phyloP scores from a whole-genome alignment of 2,113 vertebrate species.

The Porphyrio hochstetteri region DNA sequence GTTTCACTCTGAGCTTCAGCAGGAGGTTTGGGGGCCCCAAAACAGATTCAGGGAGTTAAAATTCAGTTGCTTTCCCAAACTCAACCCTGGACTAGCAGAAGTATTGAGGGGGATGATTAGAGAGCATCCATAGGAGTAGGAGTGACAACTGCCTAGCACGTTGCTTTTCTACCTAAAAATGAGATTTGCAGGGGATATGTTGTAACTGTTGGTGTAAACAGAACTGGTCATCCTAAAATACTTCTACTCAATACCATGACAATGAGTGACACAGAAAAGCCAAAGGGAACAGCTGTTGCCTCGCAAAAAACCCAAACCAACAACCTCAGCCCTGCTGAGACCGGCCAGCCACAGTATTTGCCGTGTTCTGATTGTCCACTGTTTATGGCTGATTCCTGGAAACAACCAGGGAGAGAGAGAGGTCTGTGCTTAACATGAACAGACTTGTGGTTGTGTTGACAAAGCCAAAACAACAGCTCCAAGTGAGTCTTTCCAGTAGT shows the following conservation, averaged over 20 bases:
- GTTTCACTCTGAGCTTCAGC: constrained; percentile 43
- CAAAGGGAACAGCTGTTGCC: neutral
- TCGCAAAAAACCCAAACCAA: neutral
- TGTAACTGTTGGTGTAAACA: neutral
- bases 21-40: neutral
- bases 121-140: neutral
- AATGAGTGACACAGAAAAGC: neutral
- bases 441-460: constrained; percentile 8
- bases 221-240: neutral
- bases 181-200: neutral
- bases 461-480: constrained; percentile 21
- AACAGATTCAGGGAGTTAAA: constrained; percentile 16
- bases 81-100: neutral
- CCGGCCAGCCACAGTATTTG: neutral
- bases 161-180: neutral
- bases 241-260: neutral
- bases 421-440: neutral
- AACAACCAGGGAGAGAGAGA: constrained; percentile 28
- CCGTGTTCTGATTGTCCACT: neutral
- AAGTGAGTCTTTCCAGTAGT: neutral
- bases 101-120: neutral
- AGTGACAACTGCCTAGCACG: neutral
- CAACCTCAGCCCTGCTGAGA: neutral
- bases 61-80: neutral
- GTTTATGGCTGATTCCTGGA: constrained; percentile 40